phyloP scores from a whole-genome alignment of 2,888 invertebrate genomes.

The Tillus elongatus region DNA sequence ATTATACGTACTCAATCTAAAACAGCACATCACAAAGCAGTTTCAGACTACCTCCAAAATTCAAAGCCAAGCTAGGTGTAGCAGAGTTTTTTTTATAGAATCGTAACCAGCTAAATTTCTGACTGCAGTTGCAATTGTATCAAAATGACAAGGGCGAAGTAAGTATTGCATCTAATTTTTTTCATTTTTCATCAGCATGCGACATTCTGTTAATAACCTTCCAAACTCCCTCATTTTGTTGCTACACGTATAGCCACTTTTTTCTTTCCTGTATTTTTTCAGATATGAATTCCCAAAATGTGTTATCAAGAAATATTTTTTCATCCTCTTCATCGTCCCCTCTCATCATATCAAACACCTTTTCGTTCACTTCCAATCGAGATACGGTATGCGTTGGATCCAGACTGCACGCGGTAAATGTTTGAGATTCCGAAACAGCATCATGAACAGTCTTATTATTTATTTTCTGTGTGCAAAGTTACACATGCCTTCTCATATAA shows the following conservation, averaged over 20 bases:
- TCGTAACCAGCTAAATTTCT: slow-evolving; percentile 19
- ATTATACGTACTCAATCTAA: background rate
- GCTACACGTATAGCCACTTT: slow-evolving; percentile 12
- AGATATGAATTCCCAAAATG: slow-evolving; percentile 1
- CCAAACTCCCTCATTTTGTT: slow-evolving; percentile 26
- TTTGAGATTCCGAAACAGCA: background rate
- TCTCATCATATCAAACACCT: slow-evolving; percentile 20
- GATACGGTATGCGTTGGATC: background rate
- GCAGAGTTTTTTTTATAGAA: slow-evolving; percentile 16
- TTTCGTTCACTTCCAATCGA: slow-evolving; percentile 2
- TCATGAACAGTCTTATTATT: background rate
- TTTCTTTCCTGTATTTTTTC: slow-evolving; percentile 3
- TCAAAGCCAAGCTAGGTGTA: no score
- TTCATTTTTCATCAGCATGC: background rate
- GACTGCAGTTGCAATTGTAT: slow-evolving; percentile 18
- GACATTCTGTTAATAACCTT: slow-evolving; percentile 17
- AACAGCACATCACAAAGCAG: slow-evolving; percentile 11
- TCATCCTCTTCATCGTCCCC: slow-evolving; percentile 19
- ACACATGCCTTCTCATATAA: slow-evolving; percentile 15
- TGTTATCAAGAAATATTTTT: background rate
- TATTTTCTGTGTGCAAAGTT: slow-evolving; percentile 14
- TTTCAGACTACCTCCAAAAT: slow-evolving; percentile 19
- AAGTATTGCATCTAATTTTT: background rate
- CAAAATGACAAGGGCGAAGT: slow-evolving; percentile 11
- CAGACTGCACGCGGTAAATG: slow-evolving; percentile 2